Conservation (phyloP, 2,113 vertebrate genomes). For the Pteropus alecto region DNA sequence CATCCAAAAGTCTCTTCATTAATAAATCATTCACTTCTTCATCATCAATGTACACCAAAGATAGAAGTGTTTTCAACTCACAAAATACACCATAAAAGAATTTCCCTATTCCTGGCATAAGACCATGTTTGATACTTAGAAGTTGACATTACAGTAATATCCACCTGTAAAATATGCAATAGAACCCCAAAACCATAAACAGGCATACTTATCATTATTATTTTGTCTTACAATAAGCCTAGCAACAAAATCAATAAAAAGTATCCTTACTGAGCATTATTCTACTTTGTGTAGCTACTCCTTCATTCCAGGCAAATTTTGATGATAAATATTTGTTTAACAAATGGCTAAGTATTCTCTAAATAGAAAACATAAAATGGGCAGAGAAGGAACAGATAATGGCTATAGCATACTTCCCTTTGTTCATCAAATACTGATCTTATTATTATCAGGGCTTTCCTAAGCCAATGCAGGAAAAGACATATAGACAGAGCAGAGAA, state of each 20-base stretch:
- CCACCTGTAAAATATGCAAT: background rate
- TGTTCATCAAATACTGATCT: background rate
- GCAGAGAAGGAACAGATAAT: background rate
- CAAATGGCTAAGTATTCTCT: background rate
- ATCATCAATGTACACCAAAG: background rate
- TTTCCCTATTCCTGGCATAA: background rate
- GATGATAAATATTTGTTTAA: background rate
- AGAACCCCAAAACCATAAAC: background rate
- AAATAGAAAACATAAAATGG: background rate
- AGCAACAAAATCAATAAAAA: background rate
- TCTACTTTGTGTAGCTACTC: background rate
- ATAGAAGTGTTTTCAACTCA: background rate
- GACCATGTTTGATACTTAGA: background rate
- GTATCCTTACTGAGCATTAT: background rate
- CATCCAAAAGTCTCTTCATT: background rate
- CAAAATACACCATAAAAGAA: background rate
- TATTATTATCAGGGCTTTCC: background rate
- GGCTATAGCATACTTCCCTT: background rate
- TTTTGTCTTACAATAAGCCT: background rate
- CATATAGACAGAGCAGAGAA: background rate
- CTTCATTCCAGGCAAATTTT: background rate
- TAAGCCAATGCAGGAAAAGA: background rate
- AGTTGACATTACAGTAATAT: background rate
- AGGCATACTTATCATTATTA: background rate
- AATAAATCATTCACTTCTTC: background rate